Conservation (phyloP, 2,113 vertebrate species). For the Cynopterus brachyotis region DNA sequence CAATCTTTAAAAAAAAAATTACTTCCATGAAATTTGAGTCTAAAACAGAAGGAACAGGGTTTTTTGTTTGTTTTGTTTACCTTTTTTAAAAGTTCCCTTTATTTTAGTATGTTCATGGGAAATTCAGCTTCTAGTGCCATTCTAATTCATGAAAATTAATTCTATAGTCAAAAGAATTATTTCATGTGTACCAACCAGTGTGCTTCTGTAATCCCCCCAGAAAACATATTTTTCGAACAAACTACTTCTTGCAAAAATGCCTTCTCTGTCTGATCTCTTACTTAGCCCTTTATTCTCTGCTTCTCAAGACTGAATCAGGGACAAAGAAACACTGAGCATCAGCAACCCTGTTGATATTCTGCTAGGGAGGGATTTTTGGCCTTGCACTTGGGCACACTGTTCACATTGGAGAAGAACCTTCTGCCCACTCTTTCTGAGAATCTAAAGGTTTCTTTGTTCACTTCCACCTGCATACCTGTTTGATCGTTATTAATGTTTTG, state of each 20-base stretch:
- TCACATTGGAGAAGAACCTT: neutral
- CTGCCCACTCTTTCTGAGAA: neutral
- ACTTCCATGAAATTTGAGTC: constrained; percentile 24
- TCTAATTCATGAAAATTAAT: constrained; percentile 5
- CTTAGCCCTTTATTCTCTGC: neutral
- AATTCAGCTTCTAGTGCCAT: neutral
- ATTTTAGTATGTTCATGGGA: neutral
- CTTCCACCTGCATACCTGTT: neutral
- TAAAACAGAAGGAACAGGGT: neutral
- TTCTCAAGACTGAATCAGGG: neutral
- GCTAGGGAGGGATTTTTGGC: neutral
- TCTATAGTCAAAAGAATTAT: neutral
- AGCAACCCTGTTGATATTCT: neutral
- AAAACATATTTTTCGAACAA: neutral
- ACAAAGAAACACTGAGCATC: neutral
- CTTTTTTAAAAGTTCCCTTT: constrained; percentile 25
- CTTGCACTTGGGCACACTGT: neutral
- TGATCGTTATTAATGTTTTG: neutral
- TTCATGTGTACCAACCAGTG: neutral
- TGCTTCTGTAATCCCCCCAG: neutral
- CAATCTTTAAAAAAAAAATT: neutral
- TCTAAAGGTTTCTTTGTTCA: neutral
- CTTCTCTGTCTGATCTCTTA: neutral
- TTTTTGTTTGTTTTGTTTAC: neutral
- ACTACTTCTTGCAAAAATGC: neutral